Evolutionary conservation across 2,797 vertebrate genomes (phyloP).

Genomic region (Cirrhinus molitorella): DNA sequence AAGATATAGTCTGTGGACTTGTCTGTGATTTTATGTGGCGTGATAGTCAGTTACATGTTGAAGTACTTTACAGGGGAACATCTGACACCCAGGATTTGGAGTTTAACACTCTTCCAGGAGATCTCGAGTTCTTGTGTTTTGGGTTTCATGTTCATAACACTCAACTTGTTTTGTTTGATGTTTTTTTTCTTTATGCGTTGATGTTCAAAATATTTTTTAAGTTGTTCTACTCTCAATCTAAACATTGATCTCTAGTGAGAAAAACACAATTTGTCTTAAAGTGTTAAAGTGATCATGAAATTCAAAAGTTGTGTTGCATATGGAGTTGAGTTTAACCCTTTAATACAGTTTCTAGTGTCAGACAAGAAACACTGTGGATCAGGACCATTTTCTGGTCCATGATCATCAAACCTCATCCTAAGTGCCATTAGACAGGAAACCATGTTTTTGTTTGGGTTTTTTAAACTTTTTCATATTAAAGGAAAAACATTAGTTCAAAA

Average conservation of each 20-base stretch:
- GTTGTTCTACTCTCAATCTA: background rate
- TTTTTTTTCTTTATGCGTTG: background rate
- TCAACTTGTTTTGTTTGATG: background rate
- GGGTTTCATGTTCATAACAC: background rate
- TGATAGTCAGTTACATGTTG: conserved; percentile 23
- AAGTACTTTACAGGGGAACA: conserved; percentile 33
- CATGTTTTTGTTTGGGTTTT: background rate
- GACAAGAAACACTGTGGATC: background rate
- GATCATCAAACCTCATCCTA: background rate
- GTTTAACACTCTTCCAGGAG: background rate
- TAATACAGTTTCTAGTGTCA: background rate
- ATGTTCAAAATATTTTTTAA: background rate
- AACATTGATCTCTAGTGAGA: background rate
- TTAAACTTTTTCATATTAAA: background rate
- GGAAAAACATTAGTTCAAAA: background rate
- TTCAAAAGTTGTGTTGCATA: background rate
- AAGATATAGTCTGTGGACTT: background rate
- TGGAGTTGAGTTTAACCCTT: conserved; percentile 17
- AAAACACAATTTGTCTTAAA: background rate
- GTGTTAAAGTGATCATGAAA: background rate
- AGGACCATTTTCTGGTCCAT: background rate
- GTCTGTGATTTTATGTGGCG: conserved; percentile 24
- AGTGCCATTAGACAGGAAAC: background rate
- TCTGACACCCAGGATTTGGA: conserved; percentile 43
- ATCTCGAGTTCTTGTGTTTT: conserved; percentile 34